Percentiles rank a stretch among this genome's conserved stretches.
phyloP scores from a whole-genome alignment of 2,888 invertebrate species.

The Mylabris sibirica region DNA sequence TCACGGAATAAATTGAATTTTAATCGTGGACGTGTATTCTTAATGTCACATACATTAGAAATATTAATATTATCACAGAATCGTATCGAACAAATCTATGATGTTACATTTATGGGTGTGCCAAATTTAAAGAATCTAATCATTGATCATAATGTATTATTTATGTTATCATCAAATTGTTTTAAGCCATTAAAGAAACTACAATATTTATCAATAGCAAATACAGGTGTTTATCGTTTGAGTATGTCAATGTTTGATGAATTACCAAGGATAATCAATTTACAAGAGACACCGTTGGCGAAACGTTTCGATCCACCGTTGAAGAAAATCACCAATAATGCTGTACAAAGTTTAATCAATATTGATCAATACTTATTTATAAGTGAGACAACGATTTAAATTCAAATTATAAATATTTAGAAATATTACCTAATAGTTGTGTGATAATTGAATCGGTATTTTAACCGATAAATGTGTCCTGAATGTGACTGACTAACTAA shows the following conservation, averaged over 20 bases:
- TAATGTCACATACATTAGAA: slow-evolving; percentile 52
- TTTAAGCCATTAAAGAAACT: slow-evolving; percentile 53
- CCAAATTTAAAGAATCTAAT: slow-evolving; percentile 54
- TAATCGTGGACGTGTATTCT: slow-evolving; percentile 49
- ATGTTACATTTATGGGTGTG: slow-evolving; percentile 53
- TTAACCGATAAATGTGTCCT: not conserved
- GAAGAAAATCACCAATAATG: slow-evolving; percentile 51
- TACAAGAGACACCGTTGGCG: slow-evolving; percentile 55
- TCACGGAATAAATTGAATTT: slow-evolving; percentile 54
- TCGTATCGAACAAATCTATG: slow-evolving; percentile 54
- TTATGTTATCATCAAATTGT: slow-evolving; percentile 49
- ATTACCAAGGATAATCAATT: slow-evolving; percentile 53
- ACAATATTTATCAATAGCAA: slow-evolving; percentile 55
- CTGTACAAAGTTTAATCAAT: slow-evolving; percentile 49
- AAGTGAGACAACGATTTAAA: slow-evolving; percentile 17
- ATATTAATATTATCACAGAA: slow-evolving; percentile 55
- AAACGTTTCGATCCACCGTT: slow-evolving; percentile 56
- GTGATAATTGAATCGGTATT: slow-evolving; percentile 1
- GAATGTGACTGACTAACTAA: not conserved
- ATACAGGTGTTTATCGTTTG: slow-evolving; percentile 55
- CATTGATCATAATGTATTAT: slow-evolving; percentile 53
- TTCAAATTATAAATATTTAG: not conserved
- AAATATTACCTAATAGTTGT: not conserved
- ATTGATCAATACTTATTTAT: slow-evolving; percentile 40
- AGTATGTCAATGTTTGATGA: slow-evolving; percentile 55